Conservation (phyloP, 2,888 invertebrate genomes). For the Dolichomitus sp. region DNA sequence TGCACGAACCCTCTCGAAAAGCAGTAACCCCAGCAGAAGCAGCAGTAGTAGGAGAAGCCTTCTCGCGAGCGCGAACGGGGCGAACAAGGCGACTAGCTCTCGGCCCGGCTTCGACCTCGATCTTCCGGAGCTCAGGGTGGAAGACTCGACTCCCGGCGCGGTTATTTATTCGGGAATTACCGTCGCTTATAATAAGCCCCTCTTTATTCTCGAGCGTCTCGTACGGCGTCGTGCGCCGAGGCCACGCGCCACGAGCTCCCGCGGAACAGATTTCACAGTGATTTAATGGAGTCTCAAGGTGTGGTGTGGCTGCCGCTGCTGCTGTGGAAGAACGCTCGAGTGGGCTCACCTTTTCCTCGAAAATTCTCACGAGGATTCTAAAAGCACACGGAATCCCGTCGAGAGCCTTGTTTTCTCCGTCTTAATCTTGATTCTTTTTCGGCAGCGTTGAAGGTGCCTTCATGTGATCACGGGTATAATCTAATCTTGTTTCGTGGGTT, state of each 20-base stretch:
- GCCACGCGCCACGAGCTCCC: slow-evolving; percentile 75
- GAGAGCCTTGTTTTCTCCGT: slow-evolving; percentile 8
- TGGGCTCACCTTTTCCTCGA: slow-evolving; percentile 58
- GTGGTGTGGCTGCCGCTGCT: slow-evolving; percentile 60
- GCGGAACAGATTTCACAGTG: slow-evolving; percentile 84
- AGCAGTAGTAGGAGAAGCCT: not conserved
- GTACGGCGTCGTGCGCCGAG: slow-evolving; percentile 34
- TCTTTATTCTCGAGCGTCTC: slow-evolving; percentile 83
- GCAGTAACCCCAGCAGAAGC: slow-evolving; percentile 46
- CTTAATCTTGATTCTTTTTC: slow-evolving; percentile 56
- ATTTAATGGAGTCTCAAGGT: slow-evolving; percentile 83
- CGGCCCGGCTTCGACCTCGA: slow-evolving; percentile 74
- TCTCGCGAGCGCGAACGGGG: slow-evolving; percentile 24
- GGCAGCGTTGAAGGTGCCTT: slow-evolving; percentile 15
- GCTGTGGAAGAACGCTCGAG: slow-evolving; percentile 45
- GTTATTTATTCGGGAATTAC: slow-evolving; percentile 86
- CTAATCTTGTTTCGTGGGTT: slow-evolving; percentile 63
- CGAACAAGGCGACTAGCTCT: slow-evolving; percentile 39
- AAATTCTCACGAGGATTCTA: slow-evolving; percentile 54
- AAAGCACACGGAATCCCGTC: slow-evolving; percentile 18
- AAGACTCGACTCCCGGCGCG: slow-evolving; percentile 74
- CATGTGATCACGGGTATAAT: slow-evolving; percentile 51
- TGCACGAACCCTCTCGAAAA: slow-evolving; percentile 65
- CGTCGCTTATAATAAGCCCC: slow-evolving; percentile 86
- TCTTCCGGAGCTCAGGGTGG: slow-evolving; percentile 69